Conservation (phyloP, 1,140 invertebrate species). For the Stenopsyche tienmushanensis region DNA sequence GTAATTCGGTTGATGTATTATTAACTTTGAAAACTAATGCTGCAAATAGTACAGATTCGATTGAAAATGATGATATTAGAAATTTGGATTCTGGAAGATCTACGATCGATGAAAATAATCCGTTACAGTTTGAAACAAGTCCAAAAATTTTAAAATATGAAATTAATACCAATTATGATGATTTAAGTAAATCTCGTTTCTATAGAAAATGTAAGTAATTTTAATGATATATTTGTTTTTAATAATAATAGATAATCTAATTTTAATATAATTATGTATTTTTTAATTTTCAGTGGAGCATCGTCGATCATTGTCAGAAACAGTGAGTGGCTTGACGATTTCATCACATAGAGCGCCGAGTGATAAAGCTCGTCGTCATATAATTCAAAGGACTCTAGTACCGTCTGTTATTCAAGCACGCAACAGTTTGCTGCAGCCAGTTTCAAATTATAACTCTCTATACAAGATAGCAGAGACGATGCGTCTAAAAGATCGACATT, state of each 20-base stretch:
- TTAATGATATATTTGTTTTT: constrained; percentile 10
- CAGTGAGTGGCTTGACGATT: constrained; percentile 58
- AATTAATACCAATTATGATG: neutral
- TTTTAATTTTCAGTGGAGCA: constrained; percentile 57
- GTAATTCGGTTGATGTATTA: constrained; percentile 40
- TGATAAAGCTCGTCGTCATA: constrained; percentile 74
- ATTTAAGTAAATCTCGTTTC: constrained; percentile 9
- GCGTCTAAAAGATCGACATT: constrained; percentile 77
- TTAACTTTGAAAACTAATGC: constrained; percentile 19
- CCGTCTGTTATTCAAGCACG: constrained; percentile 26
- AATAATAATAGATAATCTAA: neutral
- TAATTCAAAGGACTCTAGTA: constrained; percentile 44
- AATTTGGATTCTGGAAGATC: constrained; percentile 4
- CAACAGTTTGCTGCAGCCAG: constrained; percentile 43
- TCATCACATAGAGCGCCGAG: constrained; percentile 60
- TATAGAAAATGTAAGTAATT: constrained; percentile 15
- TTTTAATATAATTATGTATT: constrained; percentile 9
- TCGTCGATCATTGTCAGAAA: constrained; percentile 70
- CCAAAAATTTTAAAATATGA: constrained; percentile 3
- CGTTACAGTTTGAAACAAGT: neutral
- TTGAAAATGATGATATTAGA: constrained; percentile 19
- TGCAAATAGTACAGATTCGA: constrained; percentile 21
- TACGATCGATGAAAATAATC: constrained; percentile 1
- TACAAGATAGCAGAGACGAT: constrained; percentile 72
- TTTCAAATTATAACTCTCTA: constrained; percentile 53